phyloP scores from a whole-genome alignment of 92 coral and sea anemone genomes.

The Porites cylindrica region DNA sequence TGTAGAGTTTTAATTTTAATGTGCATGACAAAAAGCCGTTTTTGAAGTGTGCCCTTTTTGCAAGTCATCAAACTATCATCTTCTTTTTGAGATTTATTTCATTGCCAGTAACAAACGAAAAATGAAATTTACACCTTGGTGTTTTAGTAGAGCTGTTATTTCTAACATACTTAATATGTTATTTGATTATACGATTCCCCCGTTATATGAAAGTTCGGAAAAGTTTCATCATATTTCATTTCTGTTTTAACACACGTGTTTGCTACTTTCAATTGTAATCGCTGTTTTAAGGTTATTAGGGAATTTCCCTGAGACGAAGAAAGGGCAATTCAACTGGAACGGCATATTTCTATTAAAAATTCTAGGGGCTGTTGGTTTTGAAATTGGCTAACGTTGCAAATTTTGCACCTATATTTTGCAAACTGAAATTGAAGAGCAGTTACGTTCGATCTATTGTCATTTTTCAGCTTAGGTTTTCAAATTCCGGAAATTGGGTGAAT shows the following conservation, averaged over 20 bases:
- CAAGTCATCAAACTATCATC: background rate
- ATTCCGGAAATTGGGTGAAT: background rate
- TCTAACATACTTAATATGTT: constrained; percentile 37
- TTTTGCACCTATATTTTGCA: background rate
- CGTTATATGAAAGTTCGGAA: background rate
- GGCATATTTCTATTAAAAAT: background rate
- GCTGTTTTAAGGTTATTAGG: constrained; percentile 5
- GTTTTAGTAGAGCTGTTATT: constrained; percentile 21
- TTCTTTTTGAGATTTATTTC: background rate
- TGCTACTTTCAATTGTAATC: background rate
- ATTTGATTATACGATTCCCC: background rate
- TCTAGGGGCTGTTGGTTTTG: constrained; percentile 5
- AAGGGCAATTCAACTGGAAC: background rate
- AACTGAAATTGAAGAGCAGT: background rate
- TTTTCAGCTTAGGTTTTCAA: background rate
- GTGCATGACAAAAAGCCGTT: no score
- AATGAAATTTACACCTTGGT: background rate
- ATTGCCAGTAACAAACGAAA: constrained; percentile 3
- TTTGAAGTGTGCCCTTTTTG: background rate
- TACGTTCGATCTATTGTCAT: background rate
- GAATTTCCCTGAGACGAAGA: constrained; percentile 15
- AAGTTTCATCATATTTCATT: constrained; percentile 29
- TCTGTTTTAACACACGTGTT: background rate
- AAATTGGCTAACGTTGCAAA: background rate
- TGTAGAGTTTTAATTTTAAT: background rate